Evolutionary conservation across 2,888 invertebrate genomes (phyloP).

Genomic region (Rhamnusium bicolor): DNA sequence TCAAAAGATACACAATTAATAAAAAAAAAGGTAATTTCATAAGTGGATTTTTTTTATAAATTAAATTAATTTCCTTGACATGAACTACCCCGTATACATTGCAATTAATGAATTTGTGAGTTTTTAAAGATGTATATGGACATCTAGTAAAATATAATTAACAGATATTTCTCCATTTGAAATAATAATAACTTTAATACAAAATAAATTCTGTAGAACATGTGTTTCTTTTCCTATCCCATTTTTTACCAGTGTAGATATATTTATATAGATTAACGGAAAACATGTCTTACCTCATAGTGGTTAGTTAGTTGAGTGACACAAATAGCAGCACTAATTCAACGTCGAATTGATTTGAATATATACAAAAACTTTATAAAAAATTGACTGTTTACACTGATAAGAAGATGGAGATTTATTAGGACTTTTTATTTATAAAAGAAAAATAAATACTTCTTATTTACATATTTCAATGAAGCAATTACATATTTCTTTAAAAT

Average conservation of each 20-base stretch:
- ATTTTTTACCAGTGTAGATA: neutral
- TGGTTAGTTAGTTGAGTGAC: neutral
- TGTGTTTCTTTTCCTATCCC: neutral
- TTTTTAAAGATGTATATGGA: neutral
- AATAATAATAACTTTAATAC: neutral
- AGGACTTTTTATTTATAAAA: neutral
- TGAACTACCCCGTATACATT: no score
- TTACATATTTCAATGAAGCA: conserved; percentile 20
- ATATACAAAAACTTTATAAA: neutral
- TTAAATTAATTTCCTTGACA: no score
- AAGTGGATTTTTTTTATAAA: no score
- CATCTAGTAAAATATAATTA: neutral
- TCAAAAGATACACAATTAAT: no score
- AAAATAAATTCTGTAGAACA: neutral
- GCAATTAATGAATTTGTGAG: neutral
- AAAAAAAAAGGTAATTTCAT: no score
- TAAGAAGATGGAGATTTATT: conserved; percentile 6
- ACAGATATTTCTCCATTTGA: neutral
- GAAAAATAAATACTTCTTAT: conserved; percentile 19
- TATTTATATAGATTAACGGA: neutral
- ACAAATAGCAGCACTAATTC: conserved; percentile 3
- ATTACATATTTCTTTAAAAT: conserved; percentile 7
- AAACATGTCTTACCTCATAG: conserved; percentile 25
- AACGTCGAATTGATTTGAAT: neutral
- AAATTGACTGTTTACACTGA: conserved; percentile 20